Evolutionary conservation across 2,113 vertebrate species (phyloP).

Genomic region (Crotalus helleri): DNA sequence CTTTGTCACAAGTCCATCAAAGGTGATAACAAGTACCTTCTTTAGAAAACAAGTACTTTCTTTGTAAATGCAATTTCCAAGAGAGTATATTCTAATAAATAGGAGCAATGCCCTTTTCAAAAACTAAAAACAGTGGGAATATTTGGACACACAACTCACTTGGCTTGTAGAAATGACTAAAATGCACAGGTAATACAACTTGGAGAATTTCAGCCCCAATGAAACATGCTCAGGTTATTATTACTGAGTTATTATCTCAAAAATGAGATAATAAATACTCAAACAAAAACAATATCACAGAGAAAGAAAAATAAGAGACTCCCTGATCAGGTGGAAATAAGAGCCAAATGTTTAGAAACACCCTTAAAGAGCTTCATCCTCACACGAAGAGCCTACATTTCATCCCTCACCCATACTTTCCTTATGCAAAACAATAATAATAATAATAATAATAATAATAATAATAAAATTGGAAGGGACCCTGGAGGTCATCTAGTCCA

Average conservation of each 20-base stretch:
- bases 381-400: neutral
- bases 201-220: neutral
- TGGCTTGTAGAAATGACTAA: neutral
- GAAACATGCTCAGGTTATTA: neutral
- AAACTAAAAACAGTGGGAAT: neutral
- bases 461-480: too few relatives aligned
- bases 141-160: neutral
- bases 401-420: neutral
- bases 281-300: too few relatives aligned
- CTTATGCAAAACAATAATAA: neutral
- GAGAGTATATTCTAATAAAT: neutral
- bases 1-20: neutral
- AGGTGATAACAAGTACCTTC: neutral
- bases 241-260: too few relatives aligned
- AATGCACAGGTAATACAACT: neutral
- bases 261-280: too few relatives aligned
- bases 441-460: too few relatives aligned
- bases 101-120: neutral
- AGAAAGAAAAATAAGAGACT: too few relatives aligned
- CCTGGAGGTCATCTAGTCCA: too few relatives aligned
- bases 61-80: neutral
- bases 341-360: neutral
- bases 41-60: neutral
- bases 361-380: neutral
- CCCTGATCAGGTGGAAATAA: neutral